phyloP scores from a whole-genome alignment of 2,888 invertebrate genomes.

The Silvanus unidentatus region DNA sequence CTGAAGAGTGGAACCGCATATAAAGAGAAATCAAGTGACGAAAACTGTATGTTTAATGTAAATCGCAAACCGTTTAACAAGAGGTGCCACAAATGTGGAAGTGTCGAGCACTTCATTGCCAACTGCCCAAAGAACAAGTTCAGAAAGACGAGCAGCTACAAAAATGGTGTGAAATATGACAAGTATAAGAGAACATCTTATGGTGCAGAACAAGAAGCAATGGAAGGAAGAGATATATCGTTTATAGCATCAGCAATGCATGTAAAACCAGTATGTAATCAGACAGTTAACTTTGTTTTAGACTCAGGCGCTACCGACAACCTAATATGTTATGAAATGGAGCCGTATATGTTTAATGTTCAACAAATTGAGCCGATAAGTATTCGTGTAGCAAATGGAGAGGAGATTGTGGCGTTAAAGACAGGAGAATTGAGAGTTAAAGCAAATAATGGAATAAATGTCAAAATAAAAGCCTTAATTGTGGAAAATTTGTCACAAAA shows the following conservation, averaged over 20 bases:
- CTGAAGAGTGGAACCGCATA: slow-evolving; percentile 9
- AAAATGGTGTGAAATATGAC: not conserved
- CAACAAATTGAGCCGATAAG: slow-evolving; percentile 4
- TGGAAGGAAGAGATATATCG: too few relatives aligned
- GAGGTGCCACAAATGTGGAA: not conserved
- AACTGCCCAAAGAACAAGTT: not conserved
- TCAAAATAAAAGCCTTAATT: not conserved
- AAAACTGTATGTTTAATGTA: not conserved
- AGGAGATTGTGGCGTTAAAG: slow-evolving; percentile 5
- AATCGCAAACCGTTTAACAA: not conserved
- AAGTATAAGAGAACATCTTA: not conserved
- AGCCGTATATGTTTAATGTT: slow-evolving; percentile 6
- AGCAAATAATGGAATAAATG: not conserved
- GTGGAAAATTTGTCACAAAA: slow-evolving; percentile 7
- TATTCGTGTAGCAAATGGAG: slow-evolving; percentile 6
- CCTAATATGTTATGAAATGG: slow-evolving; percentile 7
- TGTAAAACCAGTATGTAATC: not conserved
- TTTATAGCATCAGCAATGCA: slow-evolving; percentile 5
- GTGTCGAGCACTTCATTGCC: not conserved
- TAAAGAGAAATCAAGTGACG: not conserved
- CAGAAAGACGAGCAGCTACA: not conserved
- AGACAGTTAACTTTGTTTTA: slow-evolving; percentile 7
- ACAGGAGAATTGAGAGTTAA: slow-evolving; percentile 8
- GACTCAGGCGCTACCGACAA: slow-evolving; percentile 13
- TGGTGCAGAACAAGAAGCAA: slow-evolving; percentile 4